Base-by-base conservation (phyloP, 2,888 invertebrate species). In the Drosophila fungiperda region DNA sequence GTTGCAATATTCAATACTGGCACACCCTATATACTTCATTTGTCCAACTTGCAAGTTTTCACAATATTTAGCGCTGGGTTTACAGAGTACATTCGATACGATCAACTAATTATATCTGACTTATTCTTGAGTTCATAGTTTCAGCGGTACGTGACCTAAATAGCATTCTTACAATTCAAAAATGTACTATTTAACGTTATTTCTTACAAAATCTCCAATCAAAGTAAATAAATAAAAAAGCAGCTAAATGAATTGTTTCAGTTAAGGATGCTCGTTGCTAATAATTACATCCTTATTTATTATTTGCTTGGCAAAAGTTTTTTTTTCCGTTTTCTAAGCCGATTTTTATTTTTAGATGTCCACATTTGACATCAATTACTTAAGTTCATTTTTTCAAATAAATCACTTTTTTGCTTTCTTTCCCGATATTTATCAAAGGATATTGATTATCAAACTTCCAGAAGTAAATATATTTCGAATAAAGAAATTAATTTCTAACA, bases 61-160 rank as follows among this genome's bases (percentile, higher is more conserved):
- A 11, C 26, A n/a, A 50, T 32, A 50, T 32, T 50, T n/a, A 2
- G 8, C 17, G 3, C 17, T 17, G 17, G 7, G 20, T n/a, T 12
- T 58, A 32, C n/a, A 4, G 33, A 20, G 29, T 57, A 45, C 5
- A 52, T 7, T 33, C 52, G 11, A 11, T 33, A 33, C 11, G 52
- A 15, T 11, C 12, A 15, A 2, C 12, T 33, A n/a, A 50, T n/a
- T 9, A 32, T 29, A 50, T 20, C 15, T 7, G 5, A 33, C 11
- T 12, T 36, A 38, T 26, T 20, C 1, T 36, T 35, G 3, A 17
- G 4, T 7, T 40, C 8, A 33, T 45, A 54, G 53, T 68, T 79
- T 48, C 32, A 20, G 20, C 20, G n/a, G 68, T 64, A 74, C 73
- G 88, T 84, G 87, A 82, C 67, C 68, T 66, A 55, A 20, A 57